These are phyloP conservation scores for Numida meleagris DNA, from an alignment of 2,113 vertebrate genomes.

Conservation along the genomic window DNA sequence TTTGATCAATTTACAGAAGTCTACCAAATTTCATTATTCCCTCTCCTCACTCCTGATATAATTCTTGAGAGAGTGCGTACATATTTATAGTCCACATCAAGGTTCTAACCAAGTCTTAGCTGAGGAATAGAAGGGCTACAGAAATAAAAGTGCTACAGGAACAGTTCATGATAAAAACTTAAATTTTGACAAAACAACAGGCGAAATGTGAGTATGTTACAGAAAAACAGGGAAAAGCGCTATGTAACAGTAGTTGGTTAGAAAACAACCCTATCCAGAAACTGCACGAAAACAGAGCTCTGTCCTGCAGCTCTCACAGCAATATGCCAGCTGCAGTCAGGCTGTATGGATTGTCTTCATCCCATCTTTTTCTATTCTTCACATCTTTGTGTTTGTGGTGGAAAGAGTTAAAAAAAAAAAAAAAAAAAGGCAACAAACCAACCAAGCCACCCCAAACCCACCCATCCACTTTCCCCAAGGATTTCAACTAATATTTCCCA, in stretches of 20 bases:
- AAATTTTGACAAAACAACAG: background rate
- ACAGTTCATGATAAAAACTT: background rate
- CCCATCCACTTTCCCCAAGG: background rate
- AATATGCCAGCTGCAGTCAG: background rate
- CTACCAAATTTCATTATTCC: background rate
- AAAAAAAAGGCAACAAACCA: background rate
- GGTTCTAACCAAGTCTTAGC: background rate
- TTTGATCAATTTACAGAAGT: background rate
- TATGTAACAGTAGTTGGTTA: background rate
- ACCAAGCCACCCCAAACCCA: too few relatives aligned
- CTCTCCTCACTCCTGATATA: background rate
- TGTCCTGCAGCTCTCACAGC: background rate
- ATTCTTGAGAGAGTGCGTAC: fast-evolving
- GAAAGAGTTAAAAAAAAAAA: background rate
- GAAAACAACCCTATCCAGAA: background rate
- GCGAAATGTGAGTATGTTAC: fast-evolving
- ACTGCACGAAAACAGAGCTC: background rate
- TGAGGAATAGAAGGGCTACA: background rate
- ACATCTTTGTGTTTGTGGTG: background rate
- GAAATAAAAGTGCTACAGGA: background rate
- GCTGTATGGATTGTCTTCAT: background rate
- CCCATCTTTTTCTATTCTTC: background rate
- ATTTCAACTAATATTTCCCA: background rate
- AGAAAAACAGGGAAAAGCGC: background rate
- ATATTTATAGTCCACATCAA: background rate